Conservation (phyloP, 2,888 invertebrate genomes). For the Ceratothoa steindachneri region DNA sequence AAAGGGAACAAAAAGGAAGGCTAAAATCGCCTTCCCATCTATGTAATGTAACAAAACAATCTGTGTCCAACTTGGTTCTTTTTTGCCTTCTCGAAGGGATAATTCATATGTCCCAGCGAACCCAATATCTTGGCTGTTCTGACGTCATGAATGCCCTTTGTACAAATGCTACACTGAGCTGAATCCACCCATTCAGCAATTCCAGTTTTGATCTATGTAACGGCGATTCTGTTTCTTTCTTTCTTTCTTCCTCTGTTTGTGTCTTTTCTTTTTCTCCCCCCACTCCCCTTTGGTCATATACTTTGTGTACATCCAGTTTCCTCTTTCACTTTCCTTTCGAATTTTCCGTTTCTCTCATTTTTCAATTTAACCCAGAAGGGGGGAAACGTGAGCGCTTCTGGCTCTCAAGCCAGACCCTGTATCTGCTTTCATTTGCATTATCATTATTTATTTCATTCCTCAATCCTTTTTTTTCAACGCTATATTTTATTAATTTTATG, state of each 20-base stretch:
- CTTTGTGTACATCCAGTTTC: neutral
- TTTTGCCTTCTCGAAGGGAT: neutral
- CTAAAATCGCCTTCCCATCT: neutral
- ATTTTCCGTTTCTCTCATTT: neutral
- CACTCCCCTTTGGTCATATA: neutral
- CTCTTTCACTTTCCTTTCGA: neutral
- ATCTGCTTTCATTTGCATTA: no score
- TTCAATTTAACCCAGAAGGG: no score
- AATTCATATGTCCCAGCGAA: neutral
- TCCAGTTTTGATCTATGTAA: neutral
- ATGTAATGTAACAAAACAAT: neutral
- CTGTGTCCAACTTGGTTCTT: neutral
- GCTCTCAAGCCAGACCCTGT: no score
- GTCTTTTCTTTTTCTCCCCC: neutral
- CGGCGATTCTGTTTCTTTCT: neutral
- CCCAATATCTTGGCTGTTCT: neutral
- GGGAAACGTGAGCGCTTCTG: no score
- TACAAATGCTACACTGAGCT: neutral
- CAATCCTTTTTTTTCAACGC: no score
- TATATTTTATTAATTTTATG: no score
- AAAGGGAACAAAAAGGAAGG: neutral
- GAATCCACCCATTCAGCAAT: neutral
- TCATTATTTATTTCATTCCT: no score
- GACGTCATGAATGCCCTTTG: neutral
- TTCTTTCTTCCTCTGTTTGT: neutral